Evolutionary conservation across 2,888 invertebrate genomes (phyloP), one percentile per base, ranked within the genome.

Genomic region (Apotomis betuletana): DNA sequence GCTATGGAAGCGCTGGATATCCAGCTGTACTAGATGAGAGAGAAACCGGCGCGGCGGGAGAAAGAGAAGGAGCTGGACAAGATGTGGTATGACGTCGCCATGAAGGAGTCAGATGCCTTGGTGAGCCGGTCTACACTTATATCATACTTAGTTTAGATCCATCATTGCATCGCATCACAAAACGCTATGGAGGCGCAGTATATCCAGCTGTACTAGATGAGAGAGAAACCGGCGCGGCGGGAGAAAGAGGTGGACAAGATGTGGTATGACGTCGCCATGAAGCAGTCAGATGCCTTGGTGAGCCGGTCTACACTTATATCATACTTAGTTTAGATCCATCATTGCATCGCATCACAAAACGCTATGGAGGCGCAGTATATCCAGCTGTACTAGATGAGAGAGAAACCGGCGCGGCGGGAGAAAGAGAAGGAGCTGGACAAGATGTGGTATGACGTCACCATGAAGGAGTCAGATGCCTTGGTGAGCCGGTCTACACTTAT

Each of bases 211-310:
- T 94, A 94, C 77, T 95, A 95, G 85, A 95, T 95, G 54, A 87
- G 87, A 65, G 95, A 95, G 83, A 95, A 95, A 71, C 85, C 94
- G 76, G 89, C 94, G 0, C 87, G 86, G 71, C 89, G 90, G 69
- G 86, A 91, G 84, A 90, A 93, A 0, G 94, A 95, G 76, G 89
- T 82, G 4, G 95, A 95, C 61, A 88, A 85, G 59, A 94, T 95
- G 92, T 96, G 96, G 95, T 82, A 94, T 64, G 91, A 94, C 51
- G 85, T 95, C n/a, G 88, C 91, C 75, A 86, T 94, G 88, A 95
- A 92, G 77, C 94, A 95, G 76, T 83, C 92, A 3, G 91, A 94
- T 4, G 94, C 94, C 46, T 76, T 92, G 87, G 92, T 92, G 49
- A 80, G 78, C 6, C 9, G 49, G 8, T 9, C 12, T 27, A 44